These are phyloP conservation scores for Gadus chalcogrammus DNA, from an alignment of 2,113 vertebrate genomes.

Conservation along the genomic window DNA sequence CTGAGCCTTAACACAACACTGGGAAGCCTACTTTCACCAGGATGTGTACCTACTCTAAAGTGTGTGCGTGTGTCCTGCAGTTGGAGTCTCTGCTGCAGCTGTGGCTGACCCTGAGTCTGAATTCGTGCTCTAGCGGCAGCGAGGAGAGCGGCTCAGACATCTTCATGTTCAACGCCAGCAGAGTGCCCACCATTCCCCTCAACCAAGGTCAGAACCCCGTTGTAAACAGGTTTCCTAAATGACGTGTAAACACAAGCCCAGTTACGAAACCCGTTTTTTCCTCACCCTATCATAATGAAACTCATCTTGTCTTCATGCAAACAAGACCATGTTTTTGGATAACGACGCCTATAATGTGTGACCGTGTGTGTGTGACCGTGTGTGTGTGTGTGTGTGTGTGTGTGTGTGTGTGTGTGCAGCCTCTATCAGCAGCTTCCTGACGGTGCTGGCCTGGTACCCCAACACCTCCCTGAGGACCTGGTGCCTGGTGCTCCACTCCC, in stretches of 20 bases:
- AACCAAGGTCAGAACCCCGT: conserved; percentile 85
- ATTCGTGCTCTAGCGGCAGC: conserved; percentile 82
- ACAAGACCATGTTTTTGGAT: no score
- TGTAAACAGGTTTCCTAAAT: no score
- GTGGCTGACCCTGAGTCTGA: conserved; percentile 96
- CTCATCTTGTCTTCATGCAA: no score
- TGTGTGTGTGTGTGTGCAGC: conserved; percentile 65
- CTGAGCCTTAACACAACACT: no score
- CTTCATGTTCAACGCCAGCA: conserved; percentile 93
- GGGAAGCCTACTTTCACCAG: no score
- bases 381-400: background rate
- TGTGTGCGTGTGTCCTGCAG: conserved; percentile 54
- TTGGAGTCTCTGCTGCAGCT: conserved; percentile 94
- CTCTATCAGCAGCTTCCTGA: conserved; percentile 93
- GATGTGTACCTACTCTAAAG: no score
- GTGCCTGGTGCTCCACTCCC: conserved; percentile 97
- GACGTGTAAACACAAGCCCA: no score
- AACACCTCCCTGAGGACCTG: conserved; percentile 93
- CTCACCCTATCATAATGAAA: no score
- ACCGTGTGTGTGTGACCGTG: background rate
- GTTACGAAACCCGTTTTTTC: no score
- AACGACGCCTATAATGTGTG: no score
- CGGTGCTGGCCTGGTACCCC: conserved; percentile 95
- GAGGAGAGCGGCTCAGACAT: conserved; percentile 91
- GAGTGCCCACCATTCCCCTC: conserved; percentile 91